Conservation (phyloP, 2,797 vertebrate genomes). For the Garrulus glandarius region DNA sequence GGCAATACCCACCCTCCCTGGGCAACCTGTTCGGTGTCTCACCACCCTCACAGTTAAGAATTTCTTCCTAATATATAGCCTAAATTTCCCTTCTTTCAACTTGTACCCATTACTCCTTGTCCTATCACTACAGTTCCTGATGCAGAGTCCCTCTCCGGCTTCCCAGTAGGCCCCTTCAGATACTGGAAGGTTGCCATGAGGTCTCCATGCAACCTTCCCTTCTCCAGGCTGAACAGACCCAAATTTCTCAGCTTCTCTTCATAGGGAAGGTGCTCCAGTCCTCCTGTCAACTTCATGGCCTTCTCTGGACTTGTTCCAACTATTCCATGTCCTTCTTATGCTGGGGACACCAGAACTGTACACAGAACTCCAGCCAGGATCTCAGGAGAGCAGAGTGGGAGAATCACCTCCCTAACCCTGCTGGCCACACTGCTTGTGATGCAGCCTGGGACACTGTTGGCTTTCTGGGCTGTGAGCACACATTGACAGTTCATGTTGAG, state of each 20-base stretch:
- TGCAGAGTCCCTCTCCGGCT: background rate
- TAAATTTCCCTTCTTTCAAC: background rate
- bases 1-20: background rate
- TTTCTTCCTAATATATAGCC: background rate
- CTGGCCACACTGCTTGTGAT: background rate
- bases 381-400: background rate
- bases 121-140: background rate
- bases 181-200: background rate
- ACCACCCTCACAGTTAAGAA: background rate
- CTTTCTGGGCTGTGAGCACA: background rate
- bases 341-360: background rate
- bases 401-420: background rate
- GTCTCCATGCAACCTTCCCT: background rate
- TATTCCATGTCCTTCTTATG: background rate
- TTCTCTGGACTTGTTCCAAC: background rate
- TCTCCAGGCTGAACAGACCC: background rate
- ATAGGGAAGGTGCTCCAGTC: rapidly evolving
- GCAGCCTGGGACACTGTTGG: background rate
- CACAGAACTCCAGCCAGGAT: background rate
- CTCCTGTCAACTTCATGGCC: background rate
- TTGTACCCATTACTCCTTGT: background rate
- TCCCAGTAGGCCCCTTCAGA: background rate
- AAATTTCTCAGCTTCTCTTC: background rate
- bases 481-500: rapidly evolving
- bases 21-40: background rate